Conservation (phyloP, 1,140 invertebrate genomes). For the Neodiprion pinetum region DNA sequence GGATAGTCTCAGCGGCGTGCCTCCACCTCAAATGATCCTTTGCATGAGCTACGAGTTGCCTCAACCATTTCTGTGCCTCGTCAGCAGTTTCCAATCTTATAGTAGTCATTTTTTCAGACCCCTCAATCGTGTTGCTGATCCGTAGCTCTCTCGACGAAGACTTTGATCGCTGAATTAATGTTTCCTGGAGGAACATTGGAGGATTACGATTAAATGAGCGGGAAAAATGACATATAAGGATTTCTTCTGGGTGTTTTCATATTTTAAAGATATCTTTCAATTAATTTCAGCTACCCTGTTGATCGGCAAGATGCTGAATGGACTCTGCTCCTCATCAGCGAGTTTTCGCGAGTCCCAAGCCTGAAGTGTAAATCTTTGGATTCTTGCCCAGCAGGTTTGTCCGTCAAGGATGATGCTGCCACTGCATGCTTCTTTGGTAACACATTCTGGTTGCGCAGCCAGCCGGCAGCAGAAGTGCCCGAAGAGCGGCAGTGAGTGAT, state of each 20-base stretch:
- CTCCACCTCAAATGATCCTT: constrained; percentile 69
- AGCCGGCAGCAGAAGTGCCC: constrained; percentile 78
- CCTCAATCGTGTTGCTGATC: constrained; percentile 55
- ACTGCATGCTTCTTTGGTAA: constrained; percentile 63
- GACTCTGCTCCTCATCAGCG: constrained; percentile 51
- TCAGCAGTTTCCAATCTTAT: constrained; percentile 54
- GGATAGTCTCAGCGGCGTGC: constrained; percentile 67
- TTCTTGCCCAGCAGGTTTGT: constrained; percentile 47
- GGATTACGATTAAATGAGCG: constrained; percentile 10
- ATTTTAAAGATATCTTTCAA: constrained; percentile 6
- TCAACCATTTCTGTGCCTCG: constrained; percentile 61
- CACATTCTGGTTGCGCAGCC: constrained; percentile 71
- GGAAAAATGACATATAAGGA: constrained; percentile 17
- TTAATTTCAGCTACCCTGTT: constrained; percentile 47
- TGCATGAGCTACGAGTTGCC: constrained; percentile 55
- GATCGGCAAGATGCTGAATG: constrained; percentile 44
- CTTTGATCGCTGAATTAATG: constrained; percentile 50
- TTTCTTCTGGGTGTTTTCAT: constrained; percentile 21
- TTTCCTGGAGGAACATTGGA: constrained; percentile 48
- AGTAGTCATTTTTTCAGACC: constrained; percentile 46
- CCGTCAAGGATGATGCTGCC: constrained; percentile 64
- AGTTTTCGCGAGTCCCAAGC: constrained; percentile 58
- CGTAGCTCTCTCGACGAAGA: constrained; percentile 51
- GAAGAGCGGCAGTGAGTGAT: constrained; percentile 71
- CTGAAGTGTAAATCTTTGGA: constrained; percentile 49